Evolutionary conservation across 2,113 vertebrate species (phyloP).

Genomic region (Beaufortia kweichowensis): DNA sequence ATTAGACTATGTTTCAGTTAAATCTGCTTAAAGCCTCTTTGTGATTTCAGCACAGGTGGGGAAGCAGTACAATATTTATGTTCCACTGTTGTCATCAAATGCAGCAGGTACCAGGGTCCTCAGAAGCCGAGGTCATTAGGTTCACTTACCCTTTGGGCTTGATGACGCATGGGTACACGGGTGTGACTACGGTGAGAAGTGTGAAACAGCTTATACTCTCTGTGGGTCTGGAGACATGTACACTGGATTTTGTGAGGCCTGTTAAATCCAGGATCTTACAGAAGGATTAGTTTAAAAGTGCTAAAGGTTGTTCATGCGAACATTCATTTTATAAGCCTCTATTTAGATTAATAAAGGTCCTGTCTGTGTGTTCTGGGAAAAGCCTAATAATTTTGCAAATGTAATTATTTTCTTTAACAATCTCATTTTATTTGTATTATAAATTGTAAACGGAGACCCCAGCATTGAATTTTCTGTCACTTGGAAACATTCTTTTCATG

Average conservation of each 20-base stretch:
- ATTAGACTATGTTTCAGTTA: no score
- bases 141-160: constrained; percentile 9
- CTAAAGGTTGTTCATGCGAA: constrained; percentile 23
- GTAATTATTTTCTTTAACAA: neutral
- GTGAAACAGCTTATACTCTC: neutral
- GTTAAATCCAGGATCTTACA: constrained; percentile 41
- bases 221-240: neutral
- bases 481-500: constrained; percentile 35
- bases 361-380: neutral
- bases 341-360: neutral
- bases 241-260: constrained; percentile 28
- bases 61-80: neutral
- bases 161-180: neutral
- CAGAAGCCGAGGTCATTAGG: neutral
- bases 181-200: constrained; percentile 5
- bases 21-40: neutral
- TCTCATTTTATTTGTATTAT: neutral
- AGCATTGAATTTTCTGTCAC: constrained; percentile 15
- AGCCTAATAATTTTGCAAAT: neutral
- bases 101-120: neutral
- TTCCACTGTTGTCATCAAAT: neutral
- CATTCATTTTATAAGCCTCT: neutral
- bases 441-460: neutral
- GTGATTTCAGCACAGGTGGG: neutral
- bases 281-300: constrained; percentile 38